phyloP scores from a whole-genome alignment of 2,113 vertebrate species.

The Platycercus adscitus region DNA sequence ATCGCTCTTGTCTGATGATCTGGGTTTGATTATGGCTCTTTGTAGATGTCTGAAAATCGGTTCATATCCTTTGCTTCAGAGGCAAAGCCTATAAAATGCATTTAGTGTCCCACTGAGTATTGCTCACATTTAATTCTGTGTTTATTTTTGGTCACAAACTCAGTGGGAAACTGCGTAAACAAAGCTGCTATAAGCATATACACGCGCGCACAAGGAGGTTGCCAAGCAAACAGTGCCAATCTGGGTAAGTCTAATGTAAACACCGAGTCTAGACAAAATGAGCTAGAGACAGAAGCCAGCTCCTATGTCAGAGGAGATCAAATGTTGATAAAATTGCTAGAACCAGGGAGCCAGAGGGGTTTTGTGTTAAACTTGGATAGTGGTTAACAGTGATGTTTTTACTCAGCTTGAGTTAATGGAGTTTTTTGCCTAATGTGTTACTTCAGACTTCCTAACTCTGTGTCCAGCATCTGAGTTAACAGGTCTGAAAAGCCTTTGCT shows the following conservation, averaged over 20 bases:
- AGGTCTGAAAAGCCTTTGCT: background rate
- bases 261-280: slow-evolving; percentile 18
- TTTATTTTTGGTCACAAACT: slow-evolving; percentile 40
- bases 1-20: background rate
- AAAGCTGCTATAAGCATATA: background rate
- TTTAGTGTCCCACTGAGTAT: background rate
- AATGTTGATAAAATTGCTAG: slow-evolving; percentile 50
- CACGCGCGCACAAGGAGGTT: background rate
- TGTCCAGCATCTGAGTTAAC: background rate
- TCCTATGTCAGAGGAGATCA: slow-evolving; percentile 53
- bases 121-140: background rate
- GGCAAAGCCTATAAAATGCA: background rate
- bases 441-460: background rate
- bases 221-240: background rate
- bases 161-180: slow-evolving; percentile 3
- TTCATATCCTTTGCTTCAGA: background rate
- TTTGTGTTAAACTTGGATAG: slow-evolving; percentile 1
- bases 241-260: slow-evolving; percentile 21
- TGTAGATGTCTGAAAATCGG: slow-evolving; percentile 32
- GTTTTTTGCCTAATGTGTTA: background rate
- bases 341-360: background rate
- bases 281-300: slow-evolving; percentile 50
- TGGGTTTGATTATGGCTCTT: slow-evolving; percentile 53
- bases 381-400: background rate
- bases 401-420: background rate